Base-by-base conservation (phyloP, 2,888 invertebrate species). In the Andrena hattorfiana region DNA sequence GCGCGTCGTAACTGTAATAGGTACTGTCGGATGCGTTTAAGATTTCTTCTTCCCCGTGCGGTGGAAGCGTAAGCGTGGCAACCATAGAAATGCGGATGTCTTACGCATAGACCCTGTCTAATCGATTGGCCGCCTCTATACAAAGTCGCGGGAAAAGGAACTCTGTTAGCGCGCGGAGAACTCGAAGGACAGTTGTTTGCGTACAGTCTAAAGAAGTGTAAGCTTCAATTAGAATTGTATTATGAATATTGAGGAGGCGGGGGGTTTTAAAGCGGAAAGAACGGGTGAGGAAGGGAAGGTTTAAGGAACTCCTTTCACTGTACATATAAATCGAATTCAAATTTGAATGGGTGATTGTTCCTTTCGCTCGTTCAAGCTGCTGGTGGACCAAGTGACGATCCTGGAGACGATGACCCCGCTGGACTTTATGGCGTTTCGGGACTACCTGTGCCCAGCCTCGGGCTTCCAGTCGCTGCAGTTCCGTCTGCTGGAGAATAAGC, bases 391-490 rank as follows among this genome's bases (percentile, higher is more conserved):
- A 95, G 98, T 99, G 59, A 97, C 97, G 95, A 99, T 99, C 88
- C 94, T 99, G 88, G 99, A 99, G 94, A 99, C 99, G 0, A 99
- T 99, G 99, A 99, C 99, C 0, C 99, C 99, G 0, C 94, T 99
- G 79, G 99, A 99, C 94, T 99, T 99, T 92, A 98, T 99, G 97
- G 99, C 99, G 92, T 99, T 99, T 94, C 96, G 99, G 66, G 96
- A 97, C 86, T 98, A 98, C 92, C 95, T 99, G 51, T 97, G 98
- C 13, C 98, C 99, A 0, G 99, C 99, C 0, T 99, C 99, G 0
- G 99, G 99, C 0, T 99, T 99, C 94, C 99, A 99, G 93, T 99
- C 99, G 91, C 94, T 99, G 51, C 98, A 99, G 94, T 99, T 99
- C 94, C 96, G 99, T 20, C 95, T 99, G 26, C 94, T 99, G 75